phyloP scores from a whole-genome alignment of 2,113 vertebrate genomes.

The Dromaius novaehollandiae region DNA sequence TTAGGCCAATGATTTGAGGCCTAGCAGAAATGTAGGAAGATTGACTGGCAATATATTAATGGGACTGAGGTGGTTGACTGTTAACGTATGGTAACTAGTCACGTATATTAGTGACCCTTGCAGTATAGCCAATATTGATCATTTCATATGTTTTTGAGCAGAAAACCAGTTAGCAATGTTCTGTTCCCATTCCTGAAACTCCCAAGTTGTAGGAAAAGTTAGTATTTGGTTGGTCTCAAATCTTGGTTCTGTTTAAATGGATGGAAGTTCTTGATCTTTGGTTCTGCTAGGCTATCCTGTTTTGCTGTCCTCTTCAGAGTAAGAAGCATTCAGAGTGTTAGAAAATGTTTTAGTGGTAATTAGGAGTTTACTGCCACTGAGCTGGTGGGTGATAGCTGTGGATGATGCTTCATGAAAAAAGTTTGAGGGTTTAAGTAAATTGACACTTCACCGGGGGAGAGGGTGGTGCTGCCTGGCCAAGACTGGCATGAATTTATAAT shows the following conservation, averaged over 20 bases:
- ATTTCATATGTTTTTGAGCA: not conserved
- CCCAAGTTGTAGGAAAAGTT: not conserved
- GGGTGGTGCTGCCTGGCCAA: not conserved
- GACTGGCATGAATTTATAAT: not conserved
- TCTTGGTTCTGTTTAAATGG: not conserved
- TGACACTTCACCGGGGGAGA: accelerated
- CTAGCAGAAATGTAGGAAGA: not conserved
- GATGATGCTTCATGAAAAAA: not conserved
- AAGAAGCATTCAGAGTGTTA: not conserved
- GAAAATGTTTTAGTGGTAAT: not conserved
- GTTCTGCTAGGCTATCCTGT: not conserved
- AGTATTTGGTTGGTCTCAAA: accelerated
- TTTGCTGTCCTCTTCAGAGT: not conserved
- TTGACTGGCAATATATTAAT: not conserved
- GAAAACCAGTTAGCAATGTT: not conserved
- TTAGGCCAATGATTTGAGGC: not conserved
- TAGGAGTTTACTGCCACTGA: not conserved
- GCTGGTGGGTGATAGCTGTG: not conserved
- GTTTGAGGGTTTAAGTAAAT: not conserved
- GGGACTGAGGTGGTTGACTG: not conserved
- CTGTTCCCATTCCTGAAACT: not conserved
- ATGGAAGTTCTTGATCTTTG: not conserved
- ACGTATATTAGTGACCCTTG: not conserved
- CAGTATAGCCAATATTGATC: not conserved
- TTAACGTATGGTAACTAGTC: not conserved